Evolutionary conservation across 2,113 vertebrate genomes (phyloP).

Genomic region (Pagrus major): DNA sequence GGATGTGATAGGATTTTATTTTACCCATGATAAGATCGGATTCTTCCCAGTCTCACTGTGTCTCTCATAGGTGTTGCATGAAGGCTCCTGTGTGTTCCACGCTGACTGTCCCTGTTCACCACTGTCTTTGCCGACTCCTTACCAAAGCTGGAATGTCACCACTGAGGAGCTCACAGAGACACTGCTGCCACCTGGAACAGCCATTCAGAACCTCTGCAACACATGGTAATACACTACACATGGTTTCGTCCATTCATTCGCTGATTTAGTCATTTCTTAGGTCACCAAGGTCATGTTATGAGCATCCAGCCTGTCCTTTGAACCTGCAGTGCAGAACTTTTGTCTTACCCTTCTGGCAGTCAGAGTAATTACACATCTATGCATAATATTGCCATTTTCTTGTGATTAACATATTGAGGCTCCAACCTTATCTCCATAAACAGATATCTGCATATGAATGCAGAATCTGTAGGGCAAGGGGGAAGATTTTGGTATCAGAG

Average conservation of each 20-base stretch:
- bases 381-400: neutral
- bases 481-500: too few relatives aligned
- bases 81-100: slow-evolving; percentile 76
- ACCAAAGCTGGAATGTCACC: slow-evolving; percentile 71
- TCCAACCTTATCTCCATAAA: too few relatives aligned
- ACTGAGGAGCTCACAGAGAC: slow-evolving; percentile 55
- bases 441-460: too few relatives aligned
- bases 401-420: neutral
- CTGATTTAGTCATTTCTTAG: neutral
- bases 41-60: neutral
- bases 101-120: slow-evolving; percentile 84
- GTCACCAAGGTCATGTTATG: neutral
- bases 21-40: neutral
- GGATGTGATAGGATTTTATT: neutral
- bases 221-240: slow-evolving; percentile 81
- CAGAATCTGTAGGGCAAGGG: too few relatives aligned
- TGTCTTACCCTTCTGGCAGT: too few relatives aligned
- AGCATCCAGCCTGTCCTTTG: neutral
- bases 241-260: neutral
- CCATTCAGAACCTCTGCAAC: slow-evolving; percentile 84
- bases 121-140: slow-evolving; percentile 57
- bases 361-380: too few relatives aligned
- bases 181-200: slow-evolving; percentile 75
- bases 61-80: slow-evolving; percentile 82
- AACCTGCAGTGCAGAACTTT: too few relatives aligned